Evolutionary conservation across 2,113 vertebrate genomes (phyloP), one percentile per base, ranked within the genome.

Genomic region (Carassius carassius): DNA sequence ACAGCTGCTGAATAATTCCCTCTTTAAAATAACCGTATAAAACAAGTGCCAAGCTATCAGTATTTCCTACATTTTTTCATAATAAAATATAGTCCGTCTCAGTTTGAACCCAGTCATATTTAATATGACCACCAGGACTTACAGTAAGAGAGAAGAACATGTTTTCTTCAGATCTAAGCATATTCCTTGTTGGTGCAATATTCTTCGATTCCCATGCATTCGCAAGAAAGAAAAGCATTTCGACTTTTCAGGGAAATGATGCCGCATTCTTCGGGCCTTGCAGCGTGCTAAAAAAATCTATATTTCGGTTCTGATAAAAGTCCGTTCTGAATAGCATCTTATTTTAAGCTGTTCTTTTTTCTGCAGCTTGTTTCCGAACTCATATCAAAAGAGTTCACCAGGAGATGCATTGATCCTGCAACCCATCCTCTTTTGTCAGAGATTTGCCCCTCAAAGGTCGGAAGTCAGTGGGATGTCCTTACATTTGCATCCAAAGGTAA

Each of bases 111-210:
- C 88, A 90, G 91, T 70, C 92, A 92, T 92, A 93, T 93, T 88
- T 93, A 87, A 94, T 93, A 93, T 92, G 93, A 92, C 91, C 90
- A 88, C 85, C 35, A 89, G 83, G 89, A 91, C 91, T 89, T 91
- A 91, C 86, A 91, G 84, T 90, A 85, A 85, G 63, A 90, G 90
- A 90, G 90, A 86, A 92, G 90, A 91, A 90, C 65, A 88, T 87
- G 86, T 90, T 87, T 83, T 78, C 60, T 83, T 81, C 73, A 90
- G 88, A 90, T 90, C 85, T 84, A 74, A 91, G 89, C 82, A 75
- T 67, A 87, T 88, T 86, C 89, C 81, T 81, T 83, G 32, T 41
- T 41, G 44, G 56, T 41, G 23, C 54, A 81, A 81, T 69, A 69
- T 81, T 81, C 63, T 62, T 69, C 23, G 17, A 51, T 91, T 69